Base-by-base conservation (phyloP, 2,888 invertebrate genomes). In the Gasteruption jaculator region DNA sequence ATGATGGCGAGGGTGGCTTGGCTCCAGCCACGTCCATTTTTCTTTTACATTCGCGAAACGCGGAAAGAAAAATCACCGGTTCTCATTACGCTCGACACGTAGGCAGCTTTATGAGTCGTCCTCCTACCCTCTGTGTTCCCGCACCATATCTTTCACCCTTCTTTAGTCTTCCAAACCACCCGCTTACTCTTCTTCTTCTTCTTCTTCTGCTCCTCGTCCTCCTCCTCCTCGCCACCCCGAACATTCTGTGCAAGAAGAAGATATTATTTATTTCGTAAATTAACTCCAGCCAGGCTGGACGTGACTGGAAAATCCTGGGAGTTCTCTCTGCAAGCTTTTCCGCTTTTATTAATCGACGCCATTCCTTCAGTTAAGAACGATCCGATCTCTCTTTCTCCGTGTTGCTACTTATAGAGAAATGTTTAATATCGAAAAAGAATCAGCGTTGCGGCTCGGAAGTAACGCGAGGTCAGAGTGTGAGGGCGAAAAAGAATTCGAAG, bases 191-290 rank as follows among this genome's bases (percentile, higher is more conserved):
- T 31, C 39, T 27, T 26, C 37, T 25, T 26, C 31, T 35, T 31
- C 30, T 20, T 37, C 26, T 33, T 24, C 32, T 38, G 34, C 38
- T 41, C 29, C 19, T 29, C 32, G 12, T 10, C 30, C 40, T n/a
- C 21, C 15, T 30, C 45, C 24, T 35, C 41, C 31, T 34, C 38
- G 37, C 25, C 44, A 46, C 35, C 45, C 46, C 49, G n/a, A n/a
- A n/a, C n/a, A 45, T 46, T 44, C 53, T 50, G 48, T 53, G 53
- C 54, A 54, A 62, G 58, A 61, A 61, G 62, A 58, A 64, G 68
- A 68, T 68, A 70, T 69, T 70, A 70, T 70, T 70, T 70, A 70
- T 70, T 70, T 69, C 68, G 68, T 68, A 69, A 70, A 70, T 69
- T 68, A 70, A 69, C 69, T 69, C 66, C 58, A 53, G 56, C 54